Evolutionary conservation across 2,113 vertebrate species (phyloP).

Genomic region (Hassar affinis): DNA sequence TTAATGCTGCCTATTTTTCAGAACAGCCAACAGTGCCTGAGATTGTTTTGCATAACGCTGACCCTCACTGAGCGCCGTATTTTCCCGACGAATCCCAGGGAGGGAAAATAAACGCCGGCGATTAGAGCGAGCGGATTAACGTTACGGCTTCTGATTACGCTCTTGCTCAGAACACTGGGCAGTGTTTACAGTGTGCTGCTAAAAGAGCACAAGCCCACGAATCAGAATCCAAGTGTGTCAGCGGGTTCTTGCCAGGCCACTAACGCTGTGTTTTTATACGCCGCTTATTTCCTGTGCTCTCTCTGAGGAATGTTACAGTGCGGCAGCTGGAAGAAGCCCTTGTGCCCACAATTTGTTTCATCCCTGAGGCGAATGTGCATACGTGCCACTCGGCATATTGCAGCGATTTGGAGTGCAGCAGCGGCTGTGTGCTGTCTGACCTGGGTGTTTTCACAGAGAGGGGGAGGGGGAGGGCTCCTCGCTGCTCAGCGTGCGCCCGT

Average conservation of each 20-base stretch:
- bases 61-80: not conserved
- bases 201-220: constrained; percentile 50
- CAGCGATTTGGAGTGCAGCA: constrained; percentile 53
- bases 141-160: constrained; percentile 56
- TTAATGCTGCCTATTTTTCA: too few species aligned
- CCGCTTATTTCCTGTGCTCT: constrained; percentile 27
- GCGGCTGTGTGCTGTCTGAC: constrained; percentile 54
- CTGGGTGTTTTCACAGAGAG: constrained; percentile 53
- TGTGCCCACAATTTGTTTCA: constrained; percentile 28
- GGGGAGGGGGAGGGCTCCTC: constrained; percentile 54
- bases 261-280: constrained; percentile 41
- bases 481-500: constrained; percentile 22
- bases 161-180: constrained; percentile 58
- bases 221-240: constrained; percentile 59
- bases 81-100: not conserved
- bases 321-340: constrained; percentile 37
- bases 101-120: constrained; percentile 22
- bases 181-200: constrained; percentile 62
- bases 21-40: not conserved
- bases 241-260: constrained; percentile 41
- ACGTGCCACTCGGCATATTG: constrained; percentile 50
- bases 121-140: constrained; percentile 61
- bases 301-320: constrained; percentile 30
- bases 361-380: constrained; percentile 16
- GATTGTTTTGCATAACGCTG: not conserved